Conservation (phyloP, 1,140 invertebrate genomes). For the Macrobrachium rosenbergii region DNA sequence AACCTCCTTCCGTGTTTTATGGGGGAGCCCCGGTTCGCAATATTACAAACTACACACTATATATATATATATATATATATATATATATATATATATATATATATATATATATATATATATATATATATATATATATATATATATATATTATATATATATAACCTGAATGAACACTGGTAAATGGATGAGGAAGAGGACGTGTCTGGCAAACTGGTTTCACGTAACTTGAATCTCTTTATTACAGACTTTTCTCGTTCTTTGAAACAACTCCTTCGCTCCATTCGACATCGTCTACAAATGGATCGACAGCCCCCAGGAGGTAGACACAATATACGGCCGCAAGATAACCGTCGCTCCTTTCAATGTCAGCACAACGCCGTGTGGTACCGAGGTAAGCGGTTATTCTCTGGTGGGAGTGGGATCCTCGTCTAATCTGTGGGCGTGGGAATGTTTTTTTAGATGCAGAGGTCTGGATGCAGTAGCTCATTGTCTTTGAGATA, state of each 20-base stretch:
- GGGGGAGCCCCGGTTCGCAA: too few relatives aligned
- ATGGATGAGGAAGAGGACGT: background rate
- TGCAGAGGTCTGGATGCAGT: too few relatives aligned
- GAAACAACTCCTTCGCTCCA: conserved; percentile 78
- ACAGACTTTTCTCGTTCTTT: conserved; percentile 61
- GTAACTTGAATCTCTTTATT: background rate
- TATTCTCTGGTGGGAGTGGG: background rate
- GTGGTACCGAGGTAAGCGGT: conserved; percentile 17
- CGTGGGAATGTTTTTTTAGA: background rate
- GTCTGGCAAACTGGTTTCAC: background rate
- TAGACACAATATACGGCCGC: background rate
- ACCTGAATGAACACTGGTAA: background rate
- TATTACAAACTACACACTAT: too few relatives aligned
- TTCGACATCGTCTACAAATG: conserved; percentile 83
- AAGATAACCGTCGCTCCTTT: background rate
- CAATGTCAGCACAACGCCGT: background rate
- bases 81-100: too few relatives aligned
- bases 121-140: background rate
- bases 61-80: too few relatives aligned
- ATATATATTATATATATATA: background rate
- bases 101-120: too few relatives aligned
- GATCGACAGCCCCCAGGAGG: background rate
- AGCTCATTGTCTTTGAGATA: too few relatives aligned
- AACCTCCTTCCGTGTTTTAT: too few relatives aligned
- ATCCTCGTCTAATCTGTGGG: background rate